These are phyloP conservation scores for Hypanus sabinus DNA, from an alignment of 2,113 vertebrate species.

Conservation along the genomic window DNA sequence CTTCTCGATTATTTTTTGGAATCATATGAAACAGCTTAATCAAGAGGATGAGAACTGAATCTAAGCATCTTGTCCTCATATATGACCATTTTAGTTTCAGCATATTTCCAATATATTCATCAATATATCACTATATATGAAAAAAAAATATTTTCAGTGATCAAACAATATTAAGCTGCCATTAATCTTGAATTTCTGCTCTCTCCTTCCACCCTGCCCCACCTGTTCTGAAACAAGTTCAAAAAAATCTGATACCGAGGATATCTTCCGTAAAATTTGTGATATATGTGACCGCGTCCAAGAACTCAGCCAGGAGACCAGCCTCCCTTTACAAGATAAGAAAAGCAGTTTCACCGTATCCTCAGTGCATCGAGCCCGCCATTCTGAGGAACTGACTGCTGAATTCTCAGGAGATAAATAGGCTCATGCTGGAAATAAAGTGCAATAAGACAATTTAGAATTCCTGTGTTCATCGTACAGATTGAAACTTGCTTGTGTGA, in stretches of 20 bases:
- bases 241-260: conserved; percentile 18
- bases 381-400: background rate
- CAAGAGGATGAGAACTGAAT: background rate
- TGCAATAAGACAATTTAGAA: background rate
- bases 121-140: background rate
- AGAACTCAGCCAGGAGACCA: conserved; percentile 16
- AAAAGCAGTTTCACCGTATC: conserved; percentile 5
- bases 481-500: background rate
- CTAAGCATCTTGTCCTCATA: background rate
- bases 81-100: background rate
- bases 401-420: conserved; percentile 1
- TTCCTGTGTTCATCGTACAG: background rate
- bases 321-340: conserved; percentile 5
- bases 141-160: background rate
- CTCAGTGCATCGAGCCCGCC: background rate
- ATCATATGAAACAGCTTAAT: background rate
- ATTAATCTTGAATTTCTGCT: background rate
- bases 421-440: background rate
- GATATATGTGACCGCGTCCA: conserved; percentile 26
- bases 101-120: background rate
- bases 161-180: background rate
- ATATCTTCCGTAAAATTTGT: conserved; percentile 29
- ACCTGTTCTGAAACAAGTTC: background rate
- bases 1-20: background rate
- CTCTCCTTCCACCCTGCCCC: background rate